A percentile compares a stretch with the other conserved stretches of the same genome.
These are phyloP conservation scores for Rhyacichthys aspro DNA, from an alignment of 2,797 vertebrate species.

Conservation along the genomic window DNA sequence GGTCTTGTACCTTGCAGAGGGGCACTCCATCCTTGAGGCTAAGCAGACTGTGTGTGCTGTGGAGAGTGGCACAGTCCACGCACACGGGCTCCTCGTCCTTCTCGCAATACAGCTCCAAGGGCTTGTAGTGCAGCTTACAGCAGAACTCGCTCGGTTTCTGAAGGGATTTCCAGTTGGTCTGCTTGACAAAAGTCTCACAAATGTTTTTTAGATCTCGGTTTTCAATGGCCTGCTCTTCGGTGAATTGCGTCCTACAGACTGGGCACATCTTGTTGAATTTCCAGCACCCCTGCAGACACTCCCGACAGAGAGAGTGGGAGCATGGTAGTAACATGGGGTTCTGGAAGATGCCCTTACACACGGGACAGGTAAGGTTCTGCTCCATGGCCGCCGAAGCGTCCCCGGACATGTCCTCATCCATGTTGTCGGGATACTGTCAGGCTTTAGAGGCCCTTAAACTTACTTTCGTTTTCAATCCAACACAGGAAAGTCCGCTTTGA, in stretches of 20 bases:
- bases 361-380: slow-evolving; percentile 81
- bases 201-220: slow-evolving; percentile 70
- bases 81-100: slow-evolving; percentile 79
- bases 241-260: slow-evolving; percentile 54
- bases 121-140: slow-evolving; percentile 74
- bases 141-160: not conserved
- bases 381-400: slow-evolving; percentile 31
- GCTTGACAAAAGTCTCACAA: slow-evolving; percentile 62
- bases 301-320: slow-evolving; percentile 85
- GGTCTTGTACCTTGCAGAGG: slow-evolving; percentile 65
- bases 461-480: slow-evolving; percentile 43
- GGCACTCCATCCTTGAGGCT: slow-evolving; percentile 42
- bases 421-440: slow-evolving; percentile 18
- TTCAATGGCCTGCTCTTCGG: slow-evolving; percentile 35
- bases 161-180: slow-evolving; percentile 8
- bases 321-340: slow-evolving; percentile 83
- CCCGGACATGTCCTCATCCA: slow-evolving; percentile 46
- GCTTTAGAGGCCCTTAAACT: not conserved
- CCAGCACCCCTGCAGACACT: slow-evolving; percentile 68
- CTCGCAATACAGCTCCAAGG: slow-evolving; percentile 76
- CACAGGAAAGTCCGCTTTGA: not conserved
- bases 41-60: slow-evolving; percentile 65
- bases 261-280: slow-evolving; percentile 55
- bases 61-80: slow-evolving; percentile 72
- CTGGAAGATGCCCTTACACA: slow-evolving; percentile 80